phyloP scores from a whole-genome alignment of 2,888 invertebrate species.

The Drosophila seclusa region DNA sequence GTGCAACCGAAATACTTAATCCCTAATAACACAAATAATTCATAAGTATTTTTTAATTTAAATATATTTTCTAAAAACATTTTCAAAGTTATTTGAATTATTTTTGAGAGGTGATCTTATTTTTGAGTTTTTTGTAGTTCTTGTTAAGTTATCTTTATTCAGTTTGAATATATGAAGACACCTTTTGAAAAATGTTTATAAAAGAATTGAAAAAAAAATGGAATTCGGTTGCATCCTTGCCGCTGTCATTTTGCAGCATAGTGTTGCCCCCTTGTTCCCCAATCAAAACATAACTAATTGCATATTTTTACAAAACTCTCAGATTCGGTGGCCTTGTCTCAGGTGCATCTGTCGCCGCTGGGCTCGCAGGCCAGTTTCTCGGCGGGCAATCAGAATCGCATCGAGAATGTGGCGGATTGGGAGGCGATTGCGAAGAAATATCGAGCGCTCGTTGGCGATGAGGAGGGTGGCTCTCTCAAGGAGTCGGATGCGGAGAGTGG shows the following conservation, averaged over 20 bases:
- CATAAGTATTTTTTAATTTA: not conserved
- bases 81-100: not conserved
- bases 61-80: not conserved
- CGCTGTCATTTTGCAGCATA: not conserved
- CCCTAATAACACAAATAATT: not conserved
- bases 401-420: conserved; percentile 96
- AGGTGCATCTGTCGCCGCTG: conserved; percentile 92
- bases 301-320: conserved; percentile 37
- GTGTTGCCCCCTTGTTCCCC: not conserved
- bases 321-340: conserved; percentile 92
- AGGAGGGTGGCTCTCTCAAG: conserved; percentile 85
- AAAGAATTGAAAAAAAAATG: not conserved
- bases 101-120: not conserved
- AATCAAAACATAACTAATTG: conserved; percentile 16
- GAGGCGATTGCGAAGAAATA: conserved; percentile 95
- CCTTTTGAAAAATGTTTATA: not conserved
- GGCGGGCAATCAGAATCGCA: conserved; percentile 89
- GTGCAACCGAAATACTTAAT: not conserved
- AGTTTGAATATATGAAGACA: not conserved
- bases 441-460: conserved; percentile 90
- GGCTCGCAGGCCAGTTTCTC: conserved; percentile 94
- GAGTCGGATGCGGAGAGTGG: conserved; percentile 84
- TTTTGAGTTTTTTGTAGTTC: not conserved
- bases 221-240: not conserved
- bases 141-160: not conserved